These are phyloP conservation scores for Chrysopilus asiliformis DNA, from an alignment of 2,888 invertebrate genomes.

Conservation along the genomic window DNA sequence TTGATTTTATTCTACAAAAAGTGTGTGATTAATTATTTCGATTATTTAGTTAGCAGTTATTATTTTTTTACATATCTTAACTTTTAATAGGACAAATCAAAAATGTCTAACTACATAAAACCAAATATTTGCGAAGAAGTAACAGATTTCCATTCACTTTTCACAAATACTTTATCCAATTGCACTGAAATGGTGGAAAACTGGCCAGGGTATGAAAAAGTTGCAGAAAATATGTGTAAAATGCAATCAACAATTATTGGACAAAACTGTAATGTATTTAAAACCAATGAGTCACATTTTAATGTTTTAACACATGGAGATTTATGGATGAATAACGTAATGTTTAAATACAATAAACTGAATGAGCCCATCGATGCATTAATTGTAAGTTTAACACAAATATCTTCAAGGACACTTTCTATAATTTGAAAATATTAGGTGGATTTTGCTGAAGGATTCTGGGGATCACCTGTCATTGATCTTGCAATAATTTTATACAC, in stretches of 20 bases:
- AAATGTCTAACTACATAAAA: too few relatives aligned
- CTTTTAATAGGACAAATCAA: too few relatives aligned
- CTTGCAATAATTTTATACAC: constrained; percentile 28
- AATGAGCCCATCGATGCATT: neutral
- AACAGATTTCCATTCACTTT: too few relatives aligned
- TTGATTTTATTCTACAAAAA: too few relatives aligned
- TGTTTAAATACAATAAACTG: constrained; percentile 23
- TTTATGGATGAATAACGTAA: constrained; percentile 28
- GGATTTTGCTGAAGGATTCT: constrained; percentile 22
- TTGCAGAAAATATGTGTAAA: constrained; percentile 23
- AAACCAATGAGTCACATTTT: constrained; percentile 15
- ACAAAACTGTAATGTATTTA: neutral
- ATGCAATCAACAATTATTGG: neutral
- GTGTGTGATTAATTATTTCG: too few relatives aligned
- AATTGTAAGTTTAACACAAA: constrained; percentile 4
- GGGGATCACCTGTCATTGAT: constrained; percentile 23
- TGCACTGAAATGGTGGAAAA: too few relatives aligned
- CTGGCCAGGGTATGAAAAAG: constrained; percentile 27
- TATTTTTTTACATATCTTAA: too few relatives aligned
- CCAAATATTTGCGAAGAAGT: too few relatives aligned
- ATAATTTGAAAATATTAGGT: constrained; percentile 25
- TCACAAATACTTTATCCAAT: too few relatives aligned
- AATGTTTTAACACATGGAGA: constrained; percentile 28
- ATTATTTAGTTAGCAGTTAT: too few relatives aligned
- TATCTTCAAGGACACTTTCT: constrained; percentile 22